phyloP scores from a whole-genome alignment of 37 sponge, comb jelly and placozoan species.

The Chondrosia reniformis region DNA sequence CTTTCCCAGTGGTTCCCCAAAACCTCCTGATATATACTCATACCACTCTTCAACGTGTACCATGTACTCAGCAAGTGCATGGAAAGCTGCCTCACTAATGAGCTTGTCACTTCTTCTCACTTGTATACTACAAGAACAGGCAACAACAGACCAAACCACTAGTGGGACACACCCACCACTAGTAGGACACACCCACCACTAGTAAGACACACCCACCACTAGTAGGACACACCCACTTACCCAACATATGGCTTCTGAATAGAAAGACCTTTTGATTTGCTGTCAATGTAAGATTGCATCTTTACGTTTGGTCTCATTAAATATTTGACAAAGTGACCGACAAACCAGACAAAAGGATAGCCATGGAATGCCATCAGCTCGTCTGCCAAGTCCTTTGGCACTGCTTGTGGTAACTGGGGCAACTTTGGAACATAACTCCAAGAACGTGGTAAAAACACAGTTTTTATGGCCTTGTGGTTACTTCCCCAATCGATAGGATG shows the following conservation, averaged over 20 bases:
- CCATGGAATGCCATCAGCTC: constrained; percentile 61
- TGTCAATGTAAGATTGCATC: constrained; percentile 24
- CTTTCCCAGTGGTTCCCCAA: constrained; percentile 4
- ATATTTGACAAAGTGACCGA: constrained; percentile 56
- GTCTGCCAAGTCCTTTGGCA: constrained; percentile 66
- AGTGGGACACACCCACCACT: no score
- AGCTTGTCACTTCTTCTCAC: constrained; percentile 77
- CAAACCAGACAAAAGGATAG: constrained; percentile 68
- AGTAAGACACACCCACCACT: no score
- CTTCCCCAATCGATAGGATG: not conserved
- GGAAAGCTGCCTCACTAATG: constrained; percentile 54
- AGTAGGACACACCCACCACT: no score
- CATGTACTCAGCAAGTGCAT: constrained; percentile 76
- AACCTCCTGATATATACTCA: constrained; percentile 16
- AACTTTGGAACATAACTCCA: no score
- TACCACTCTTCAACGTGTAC: constrained; percentile 76
- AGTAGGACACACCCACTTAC: constrained; percentile 45
- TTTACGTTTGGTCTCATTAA: constrained; percentile 48
- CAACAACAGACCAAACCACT: no score
- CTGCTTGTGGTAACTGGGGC: constrained; percentile 58
- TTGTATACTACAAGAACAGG: constrained; percentile 50
- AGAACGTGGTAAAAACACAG: no score
- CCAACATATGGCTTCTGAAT: constrained; percentile 69
- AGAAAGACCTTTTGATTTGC: constrained; percentile 18
- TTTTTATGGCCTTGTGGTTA: not conserved